Conservation (phyloP, 2,797 vertebrate genomes). For the Paguma larvata region DNA sequence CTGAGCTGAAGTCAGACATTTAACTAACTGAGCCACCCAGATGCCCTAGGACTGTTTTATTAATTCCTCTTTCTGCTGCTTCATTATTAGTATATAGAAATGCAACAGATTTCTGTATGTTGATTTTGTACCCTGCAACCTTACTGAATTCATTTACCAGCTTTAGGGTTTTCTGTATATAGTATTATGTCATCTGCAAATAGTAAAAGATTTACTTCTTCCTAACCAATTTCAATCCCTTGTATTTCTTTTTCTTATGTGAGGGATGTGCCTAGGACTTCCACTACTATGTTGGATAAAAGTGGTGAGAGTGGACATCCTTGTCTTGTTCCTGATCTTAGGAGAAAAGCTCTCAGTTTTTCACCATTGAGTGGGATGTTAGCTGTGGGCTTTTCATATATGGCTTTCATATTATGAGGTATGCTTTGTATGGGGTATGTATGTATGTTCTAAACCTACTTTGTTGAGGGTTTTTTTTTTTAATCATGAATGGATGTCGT, state of each 20-base stretch:
- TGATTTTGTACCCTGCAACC: background rate
- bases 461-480: background rate
- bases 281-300: background rate
- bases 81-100: background rate
- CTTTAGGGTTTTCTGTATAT: background rate
- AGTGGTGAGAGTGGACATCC: background rate
- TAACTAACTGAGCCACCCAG: too few relatives aligned
- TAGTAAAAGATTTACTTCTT: background rate
- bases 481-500: background rate
- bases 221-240: background rate
- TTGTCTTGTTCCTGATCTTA: background rate
- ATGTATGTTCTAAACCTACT: background rate
- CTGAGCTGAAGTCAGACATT: too few relatives aligned
- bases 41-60: background rate
- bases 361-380: background rate
- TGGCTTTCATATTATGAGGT: background rate
- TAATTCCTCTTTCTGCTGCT: background rate
- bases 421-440: background rate
- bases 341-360: background rate
- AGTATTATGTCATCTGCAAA: background rate
- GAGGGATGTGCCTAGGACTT: background rate
- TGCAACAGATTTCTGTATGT: background rate
- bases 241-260: background rate
- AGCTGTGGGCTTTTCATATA: background rate
- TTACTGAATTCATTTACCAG: background rate